Conservation (phyloP, 2,888 invertebrate species). For the Agrochola litura region DNA sequence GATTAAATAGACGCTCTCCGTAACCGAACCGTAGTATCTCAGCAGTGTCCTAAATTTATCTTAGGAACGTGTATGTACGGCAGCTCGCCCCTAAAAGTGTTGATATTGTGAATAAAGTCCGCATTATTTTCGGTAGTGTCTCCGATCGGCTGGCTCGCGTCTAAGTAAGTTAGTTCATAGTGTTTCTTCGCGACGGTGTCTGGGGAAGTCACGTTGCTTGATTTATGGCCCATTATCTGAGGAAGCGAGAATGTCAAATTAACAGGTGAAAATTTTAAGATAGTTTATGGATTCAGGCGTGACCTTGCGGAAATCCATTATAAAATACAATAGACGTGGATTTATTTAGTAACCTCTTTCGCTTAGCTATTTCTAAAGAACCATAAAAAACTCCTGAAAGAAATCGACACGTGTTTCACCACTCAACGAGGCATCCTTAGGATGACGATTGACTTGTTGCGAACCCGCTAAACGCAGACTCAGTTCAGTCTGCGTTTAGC, state of each 20-base stretch:
- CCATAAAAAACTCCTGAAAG: too few species aligned
- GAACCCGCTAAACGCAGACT: too few species aligned
- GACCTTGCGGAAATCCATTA: too few species aligned
- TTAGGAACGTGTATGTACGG: conserved; percentile 76
- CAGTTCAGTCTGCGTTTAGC: too few species aligned
- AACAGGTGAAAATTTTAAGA: too few species aligned
- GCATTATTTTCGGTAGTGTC: conserved; percentile 74
- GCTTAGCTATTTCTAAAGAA: too few species aligned
- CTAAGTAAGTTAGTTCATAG: conserved; percentile 76
- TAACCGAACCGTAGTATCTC: conserved; percentile 43
- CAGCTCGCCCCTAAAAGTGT: conserved; percentile 73
- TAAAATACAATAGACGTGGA: too few species aligned
- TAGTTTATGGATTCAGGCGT: too few species aligned
- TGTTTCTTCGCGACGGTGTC: conserved; percentile 61
- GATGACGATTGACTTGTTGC: too few species aligned
- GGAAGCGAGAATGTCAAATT: neutral
- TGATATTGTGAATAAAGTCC: conserved; percentile 79
- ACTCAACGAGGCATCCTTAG: too few species aligned
- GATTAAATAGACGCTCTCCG: conserved; percentile 2
- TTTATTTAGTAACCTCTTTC: too few species aligned
- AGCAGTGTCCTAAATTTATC: conserved; percentile 78
- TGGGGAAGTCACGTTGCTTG: conserved; percentile 50
- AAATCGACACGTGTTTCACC: too few species aligned
- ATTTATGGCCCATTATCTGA: conserved; percentile 83
- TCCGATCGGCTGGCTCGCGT: conserved; percentile 74